phyloP scores from a whole-genome alignment of 2,888 invertebrate genomes.

The Choristoneura rosaceana region DNA sequence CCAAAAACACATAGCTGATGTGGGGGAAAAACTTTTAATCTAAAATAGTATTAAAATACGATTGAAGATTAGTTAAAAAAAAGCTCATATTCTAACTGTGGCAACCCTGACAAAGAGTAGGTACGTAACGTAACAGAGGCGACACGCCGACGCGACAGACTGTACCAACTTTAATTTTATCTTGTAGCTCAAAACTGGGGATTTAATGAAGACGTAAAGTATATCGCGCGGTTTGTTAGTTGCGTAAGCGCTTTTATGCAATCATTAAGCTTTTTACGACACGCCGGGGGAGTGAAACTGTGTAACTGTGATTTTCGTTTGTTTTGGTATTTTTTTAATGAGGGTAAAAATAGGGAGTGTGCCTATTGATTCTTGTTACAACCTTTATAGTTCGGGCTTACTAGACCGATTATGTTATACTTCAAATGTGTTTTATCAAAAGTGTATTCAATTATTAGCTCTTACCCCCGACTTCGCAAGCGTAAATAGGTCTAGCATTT shows the following conservation, averaged over 20 bases:
- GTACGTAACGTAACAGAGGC: constrained; percentile 52
- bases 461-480: too few species aligned
- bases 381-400: too few species aligned
- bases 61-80: too few species aligned
- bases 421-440: too few species aligned
- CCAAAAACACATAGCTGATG: too few species aligned
- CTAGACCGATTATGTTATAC: too few species aligned
- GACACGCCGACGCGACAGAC: constrained; percentile 49
- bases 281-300: background rate
- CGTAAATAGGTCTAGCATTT: too few species aligned
- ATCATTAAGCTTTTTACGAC: constrained; percentile 61
- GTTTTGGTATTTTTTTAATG: background rate
- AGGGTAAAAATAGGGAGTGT: too few species aligned
- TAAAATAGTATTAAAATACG: too few species aligned
- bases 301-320: constrained; percentile 35
- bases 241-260: constrained; percentile 66
- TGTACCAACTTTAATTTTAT: constrained; percentile 78
- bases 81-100: constrained; percentile 18
- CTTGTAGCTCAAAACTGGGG: constrained; percentile 65
- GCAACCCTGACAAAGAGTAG: constrained; percentile 49
- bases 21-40: too few species aligned
- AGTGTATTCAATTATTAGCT: too few species aligned
- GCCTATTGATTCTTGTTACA: too few species aligned
- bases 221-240: constrained; percentile 68
- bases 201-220: constrained; percentile 73